Evolutionary conservation across 1,140 invertebrate genomes (phyloP).

Genomic region (Bathynomus jamesi): DNA sequence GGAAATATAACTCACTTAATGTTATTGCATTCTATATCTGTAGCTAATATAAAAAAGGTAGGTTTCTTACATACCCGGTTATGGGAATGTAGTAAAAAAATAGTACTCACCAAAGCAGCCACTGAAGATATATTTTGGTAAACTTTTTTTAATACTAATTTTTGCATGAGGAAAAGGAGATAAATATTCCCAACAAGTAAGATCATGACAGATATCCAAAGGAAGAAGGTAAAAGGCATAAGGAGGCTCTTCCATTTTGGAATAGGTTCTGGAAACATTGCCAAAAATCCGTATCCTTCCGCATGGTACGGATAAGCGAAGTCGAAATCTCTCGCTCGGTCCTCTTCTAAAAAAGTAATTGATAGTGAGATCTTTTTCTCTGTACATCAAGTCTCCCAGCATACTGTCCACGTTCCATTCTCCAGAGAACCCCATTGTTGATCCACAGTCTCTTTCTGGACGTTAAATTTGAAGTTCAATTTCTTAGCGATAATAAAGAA

Average conservation of each 20-base stretch:
- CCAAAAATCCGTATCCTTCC: not conserved
- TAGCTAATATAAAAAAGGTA: too few relatives aligned
- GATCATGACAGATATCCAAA: too few relatives aligned
- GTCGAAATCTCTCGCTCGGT: not conserved
- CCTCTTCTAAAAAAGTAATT: not conserved
- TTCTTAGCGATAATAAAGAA: not conserved
- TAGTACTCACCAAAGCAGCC: too few relatives aligned
- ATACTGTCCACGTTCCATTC: conserved; percentile 4
- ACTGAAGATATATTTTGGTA: too few relatives aligned
- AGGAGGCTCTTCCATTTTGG: not conserved
- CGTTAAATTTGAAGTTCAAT: not conserved
- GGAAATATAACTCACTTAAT: too few relatives aligned
- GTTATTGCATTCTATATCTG: too few relatives aligned
- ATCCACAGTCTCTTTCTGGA: not conserved
- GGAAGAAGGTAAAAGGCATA: not conserved
- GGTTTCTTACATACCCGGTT: too few relatives aligned
- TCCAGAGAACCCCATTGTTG: not conserved
- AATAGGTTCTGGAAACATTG: not conserved
- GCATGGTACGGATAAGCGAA: not conserved
- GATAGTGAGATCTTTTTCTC: not conserved
- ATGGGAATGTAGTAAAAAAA: too few relatives aligned
- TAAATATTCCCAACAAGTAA: too few relatives aligned
- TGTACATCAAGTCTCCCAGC: not conserved
- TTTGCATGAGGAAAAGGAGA: too few relatives aligned
- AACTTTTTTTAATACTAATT: too few relatives aligned